Percentiles rank a stretch among this genome's conserved stretches.
Conservation (phyloP, 2,888 invertebrate species). For the Cerastoderma edule region DNA sequence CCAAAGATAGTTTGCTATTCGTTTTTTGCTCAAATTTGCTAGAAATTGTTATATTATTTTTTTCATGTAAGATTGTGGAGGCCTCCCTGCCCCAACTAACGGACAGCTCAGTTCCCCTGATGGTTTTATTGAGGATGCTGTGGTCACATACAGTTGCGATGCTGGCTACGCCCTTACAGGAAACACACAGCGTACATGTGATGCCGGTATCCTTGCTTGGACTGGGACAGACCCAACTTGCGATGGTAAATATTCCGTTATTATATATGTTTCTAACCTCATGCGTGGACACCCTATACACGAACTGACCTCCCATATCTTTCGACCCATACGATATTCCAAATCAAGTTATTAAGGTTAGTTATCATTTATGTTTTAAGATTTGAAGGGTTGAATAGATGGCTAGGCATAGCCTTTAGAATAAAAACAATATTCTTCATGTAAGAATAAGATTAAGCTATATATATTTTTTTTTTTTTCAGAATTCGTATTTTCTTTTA, state of each 20-base stretch:
- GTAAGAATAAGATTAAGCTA: no score
- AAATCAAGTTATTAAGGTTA: neutral
- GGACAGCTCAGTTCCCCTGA: conserved; percentile 29
- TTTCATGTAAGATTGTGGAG: conserved; percentile 43
- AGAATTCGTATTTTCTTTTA: no score
- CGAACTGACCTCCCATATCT: no score
- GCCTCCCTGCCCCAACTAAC: conserved; percentile 28
- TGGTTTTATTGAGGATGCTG: conserved; percentile 8
- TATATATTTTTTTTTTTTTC: no score
- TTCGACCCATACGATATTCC: no score
- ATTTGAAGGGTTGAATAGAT: neutral
- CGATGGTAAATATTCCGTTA: conserved; percentile 14
- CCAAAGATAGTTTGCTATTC: no score
- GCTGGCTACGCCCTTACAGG: conserved; percentile 42
- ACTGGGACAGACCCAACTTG: conserved; percentile 33
- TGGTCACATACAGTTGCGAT: conserved; percentile 27
- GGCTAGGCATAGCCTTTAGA: neutral
- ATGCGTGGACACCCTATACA: no score
- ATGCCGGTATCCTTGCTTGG: conserved; percentile 16
- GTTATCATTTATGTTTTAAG: neutral
- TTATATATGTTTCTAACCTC: no score
- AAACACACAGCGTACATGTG: conserved; percentile 20
- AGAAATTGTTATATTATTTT: no score
- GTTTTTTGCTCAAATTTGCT: no score
- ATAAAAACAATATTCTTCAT: neutral